Evolutionary conservation across 1,140 invertebrate genomes (phyloP).

Genomic region (Heliconius congener): DNA sequence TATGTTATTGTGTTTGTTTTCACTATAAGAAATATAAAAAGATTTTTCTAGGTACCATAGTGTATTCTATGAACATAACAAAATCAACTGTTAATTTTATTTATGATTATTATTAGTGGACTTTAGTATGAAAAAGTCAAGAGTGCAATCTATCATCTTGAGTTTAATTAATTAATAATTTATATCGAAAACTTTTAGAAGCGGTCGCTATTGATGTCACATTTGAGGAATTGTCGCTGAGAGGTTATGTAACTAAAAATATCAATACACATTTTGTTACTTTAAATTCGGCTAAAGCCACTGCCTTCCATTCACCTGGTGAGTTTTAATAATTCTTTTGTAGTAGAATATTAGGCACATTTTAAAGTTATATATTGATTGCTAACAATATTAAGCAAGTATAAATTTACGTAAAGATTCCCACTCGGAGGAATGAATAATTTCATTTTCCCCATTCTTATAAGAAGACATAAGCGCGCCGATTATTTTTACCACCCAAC

Average conservation of each 20-base stretch:
- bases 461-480: no score
- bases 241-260: slow-evolving; percentile 46
- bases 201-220: slow-evolving; percentile 56
- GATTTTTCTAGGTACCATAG: background rate
- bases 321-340: slow-evolving; percentile 33
- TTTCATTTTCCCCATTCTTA: no score
- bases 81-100: no score
- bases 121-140: no score
- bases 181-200: slow-evolving; percentile 43
- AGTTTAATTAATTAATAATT: background rate
- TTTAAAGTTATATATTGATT: background rate
- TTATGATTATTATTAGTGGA: no score
- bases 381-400: no score
- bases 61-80: no score
- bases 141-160: no score
- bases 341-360: no score
- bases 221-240: slow-evolving; percentile 48
- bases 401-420: no score
- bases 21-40: background rate
- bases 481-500: no score
- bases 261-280: slow-evolving; percentile 49
- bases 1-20: background rate
- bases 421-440: no score
- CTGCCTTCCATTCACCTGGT: slow-evolving; percentile 54
- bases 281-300: slow-evolving; percentile 48